Conservation (phyloP, 2,797 vertebrate genomes). For the Sebastes aleutianus region DNA sequence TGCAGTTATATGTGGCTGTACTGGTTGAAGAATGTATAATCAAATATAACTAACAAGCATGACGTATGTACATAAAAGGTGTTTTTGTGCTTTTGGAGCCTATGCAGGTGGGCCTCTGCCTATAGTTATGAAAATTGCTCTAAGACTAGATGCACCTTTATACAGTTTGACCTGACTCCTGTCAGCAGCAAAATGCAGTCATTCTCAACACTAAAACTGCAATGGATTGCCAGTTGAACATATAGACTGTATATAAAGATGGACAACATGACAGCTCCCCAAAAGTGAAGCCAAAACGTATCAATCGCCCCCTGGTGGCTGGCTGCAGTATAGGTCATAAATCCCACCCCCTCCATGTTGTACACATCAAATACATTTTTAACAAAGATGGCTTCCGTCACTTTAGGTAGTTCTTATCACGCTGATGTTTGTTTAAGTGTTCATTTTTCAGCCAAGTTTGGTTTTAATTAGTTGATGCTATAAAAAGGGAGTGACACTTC, state of each 20-base stretch:
- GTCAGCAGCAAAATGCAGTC: neutral
- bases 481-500: no score
- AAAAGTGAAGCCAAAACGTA: no score
- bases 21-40: neutral
- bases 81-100: neutral
- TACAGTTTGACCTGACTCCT: neutral
- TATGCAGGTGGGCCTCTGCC: neutral
- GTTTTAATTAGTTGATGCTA: no score
- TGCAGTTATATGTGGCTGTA: neutral
- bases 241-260: neutral
- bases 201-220: neutral
- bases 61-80: neutral
- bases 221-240: slow-evolving; percentile 7
- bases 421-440: no score
- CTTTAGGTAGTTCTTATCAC: no score
- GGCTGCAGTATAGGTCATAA: no score
- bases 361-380: no score
- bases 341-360: no score
- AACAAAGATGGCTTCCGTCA: no score
- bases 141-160: neutral
- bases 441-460: fast-evolving
- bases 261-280: no score
- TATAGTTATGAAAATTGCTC: neutral
- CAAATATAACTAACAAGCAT: neutral
- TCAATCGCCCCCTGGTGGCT: no score